phyloP scores from a whole-genome alignment of 2,113 vertebrate species.

The Pseudonaja textilis region DNA sequence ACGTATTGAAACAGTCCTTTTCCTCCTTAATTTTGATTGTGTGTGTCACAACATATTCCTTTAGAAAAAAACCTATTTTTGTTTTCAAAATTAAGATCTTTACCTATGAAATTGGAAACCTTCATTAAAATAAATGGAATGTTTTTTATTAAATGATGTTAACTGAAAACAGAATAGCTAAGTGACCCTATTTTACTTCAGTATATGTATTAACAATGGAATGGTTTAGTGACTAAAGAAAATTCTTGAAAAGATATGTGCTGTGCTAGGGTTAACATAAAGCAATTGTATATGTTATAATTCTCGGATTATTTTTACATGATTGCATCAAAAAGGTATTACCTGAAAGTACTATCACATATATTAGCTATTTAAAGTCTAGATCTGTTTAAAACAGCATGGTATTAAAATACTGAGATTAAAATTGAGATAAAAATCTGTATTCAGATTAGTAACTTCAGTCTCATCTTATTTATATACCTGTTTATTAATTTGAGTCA shows the following conservation, averaged over 20 bases:
- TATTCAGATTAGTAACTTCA: not conserved
- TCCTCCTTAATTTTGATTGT: not conserved
- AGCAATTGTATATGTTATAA: not conserved
- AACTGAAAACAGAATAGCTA: not conserved
- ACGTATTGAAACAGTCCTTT: not conserved
- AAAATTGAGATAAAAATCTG: not conserved
- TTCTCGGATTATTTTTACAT: not conserved
- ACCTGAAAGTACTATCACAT: not conserved
- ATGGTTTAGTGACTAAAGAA: not conserved
- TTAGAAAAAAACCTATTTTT: not conserved
- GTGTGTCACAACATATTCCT: accelerated
- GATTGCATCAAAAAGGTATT: not conserved
- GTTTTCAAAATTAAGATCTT: accelerated
- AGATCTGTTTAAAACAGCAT: not conserved
- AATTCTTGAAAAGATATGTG: slow-evolving; percentile 22
- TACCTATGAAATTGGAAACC: not conserved
- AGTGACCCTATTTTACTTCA: not conserved
- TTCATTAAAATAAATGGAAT: not conserved
- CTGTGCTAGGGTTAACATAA: not conserved
- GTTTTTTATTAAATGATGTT: not conserved
- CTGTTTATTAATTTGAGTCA: not conserved
- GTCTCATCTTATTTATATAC: not conserved
- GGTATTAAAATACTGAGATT: not conserved
- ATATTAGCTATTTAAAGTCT: not conserved
- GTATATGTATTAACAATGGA: not conserved